Percentiles rank a stretch among this genome's conserved stretches.
phyloP scores from a whole-genome alignment of 1,140 invertebrate genomes.

The Brachionus rotundiformis region DNA sequence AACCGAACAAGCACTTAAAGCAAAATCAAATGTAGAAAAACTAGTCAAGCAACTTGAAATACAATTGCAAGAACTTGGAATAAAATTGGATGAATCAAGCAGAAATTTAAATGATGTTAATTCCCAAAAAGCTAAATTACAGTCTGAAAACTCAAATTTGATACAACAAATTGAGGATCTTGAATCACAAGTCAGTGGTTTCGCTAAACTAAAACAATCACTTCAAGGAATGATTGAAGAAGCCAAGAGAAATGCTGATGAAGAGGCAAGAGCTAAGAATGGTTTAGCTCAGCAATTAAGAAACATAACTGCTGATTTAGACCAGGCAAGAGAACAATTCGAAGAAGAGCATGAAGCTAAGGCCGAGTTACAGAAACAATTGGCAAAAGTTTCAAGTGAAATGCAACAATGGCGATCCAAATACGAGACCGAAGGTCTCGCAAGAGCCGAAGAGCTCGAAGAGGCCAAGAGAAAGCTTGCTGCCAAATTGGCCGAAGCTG shows the following conservation, averaged over 20 bases:
- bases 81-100: constrained; percentile 78
- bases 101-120: constrained; percentile 48
- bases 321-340: constrained; percentile 94
- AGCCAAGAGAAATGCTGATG: constrained; percentile 58
- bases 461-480: constrained; percentile 98
- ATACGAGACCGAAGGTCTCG: constrained; percentile 65
- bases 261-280: constrained; percentile 56
- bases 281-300: constrained; percentile 61
- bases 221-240: constrained; percentile 53
- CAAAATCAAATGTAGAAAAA: constrained; percentile 89
- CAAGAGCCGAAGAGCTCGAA: constrained; percentile 88
- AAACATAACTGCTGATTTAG: constrained; percentile 94
- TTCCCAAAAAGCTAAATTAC: constrained; percentile 6
- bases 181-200: constrained; percentile 41
- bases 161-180: constrained; percentile 34
- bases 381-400: constrained; percentile 80
- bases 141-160: constrained; percentile 24
- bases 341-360: constrained; percentile 78
- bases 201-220: constrained; percentile 26
- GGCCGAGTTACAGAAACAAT: constrained; percentile 82
- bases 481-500: constrained; percentile 96
- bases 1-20: constrained; percentile 75
- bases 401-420: constrained; percentile 64
- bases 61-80: constrained; percentile 88
- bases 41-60: constrained; percentile 91